Conservation (phyloP, 2,113 vertebrate genomes). For the Centropristis striata region DNA sequence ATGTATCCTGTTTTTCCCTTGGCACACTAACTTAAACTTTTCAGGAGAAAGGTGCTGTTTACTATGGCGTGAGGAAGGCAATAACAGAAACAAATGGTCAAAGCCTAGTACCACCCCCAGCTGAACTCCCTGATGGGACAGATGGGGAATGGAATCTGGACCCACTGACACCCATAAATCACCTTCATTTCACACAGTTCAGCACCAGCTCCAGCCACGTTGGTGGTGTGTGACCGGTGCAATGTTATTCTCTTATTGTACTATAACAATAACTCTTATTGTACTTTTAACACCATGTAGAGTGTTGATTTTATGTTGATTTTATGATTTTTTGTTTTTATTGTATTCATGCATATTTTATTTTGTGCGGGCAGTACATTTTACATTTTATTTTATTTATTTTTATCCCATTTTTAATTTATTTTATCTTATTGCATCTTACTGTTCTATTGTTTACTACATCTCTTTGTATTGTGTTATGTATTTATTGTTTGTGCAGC, state of each 20-base stretch:
- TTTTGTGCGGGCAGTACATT: too few species aligned
- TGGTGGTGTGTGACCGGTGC: neutral
- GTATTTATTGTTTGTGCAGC: too few species aligned
- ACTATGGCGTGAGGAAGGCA: conserved; percentile 2
- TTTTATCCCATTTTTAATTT: too few species aligned
- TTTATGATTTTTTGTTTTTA: too few species aligned
- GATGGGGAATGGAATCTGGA: conserved; percentile 52
- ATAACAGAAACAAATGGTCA: conserved; percentile 35
- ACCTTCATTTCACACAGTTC: conserved; percentile 15
- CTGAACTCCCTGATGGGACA: conserved; percentile 20
- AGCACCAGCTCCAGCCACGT: neutral
- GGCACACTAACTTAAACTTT: neutral
- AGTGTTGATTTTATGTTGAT: too few species aligned
- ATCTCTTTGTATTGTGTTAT: too few species aligned
- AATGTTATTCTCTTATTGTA: neutral
- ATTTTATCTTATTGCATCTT: too few species aligned
- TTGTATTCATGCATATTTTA: too few species aligned
- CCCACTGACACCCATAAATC: conserved; percentile 25
- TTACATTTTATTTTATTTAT: too few species aligned
- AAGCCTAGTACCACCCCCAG: conserved; percentile 12
- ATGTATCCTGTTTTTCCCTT: neutral
- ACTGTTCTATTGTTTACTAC: too few species aligned
- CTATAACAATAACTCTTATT: neutral
- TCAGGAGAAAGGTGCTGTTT: conserved; percentile 22
- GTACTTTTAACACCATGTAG: too few species aligned